Percentiles rank a stretch among this genome's conserved stretches.
Evolutionary conservation across 2,113 vertebrate species (phyloP).

Genomic region (Neogobius melanostomus): DNA sequence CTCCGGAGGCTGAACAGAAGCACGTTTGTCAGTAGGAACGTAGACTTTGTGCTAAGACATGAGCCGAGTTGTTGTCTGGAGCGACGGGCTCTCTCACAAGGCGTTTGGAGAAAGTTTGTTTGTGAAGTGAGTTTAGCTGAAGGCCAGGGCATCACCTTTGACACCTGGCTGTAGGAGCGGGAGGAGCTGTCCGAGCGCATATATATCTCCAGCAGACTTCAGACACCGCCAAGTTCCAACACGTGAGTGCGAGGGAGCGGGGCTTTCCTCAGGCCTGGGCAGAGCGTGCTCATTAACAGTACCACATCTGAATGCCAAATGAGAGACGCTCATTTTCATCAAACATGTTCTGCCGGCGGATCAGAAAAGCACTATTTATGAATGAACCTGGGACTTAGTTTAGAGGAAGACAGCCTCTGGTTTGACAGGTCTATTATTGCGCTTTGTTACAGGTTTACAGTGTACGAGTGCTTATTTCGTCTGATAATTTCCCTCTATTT

Average conservation of each 20-base stretch:
- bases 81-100: conserved; percentile 5
- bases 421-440: conserved; percentile 7
- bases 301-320: conserved; percentile 38
- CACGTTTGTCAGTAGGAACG: too few species aligned
- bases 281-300: conserved; percentile 35
- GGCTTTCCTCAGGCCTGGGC: conserved; percentile 32
- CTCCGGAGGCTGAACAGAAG: too few species aligned
- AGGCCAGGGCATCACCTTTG: conserved; percentile 56
- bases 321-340: conserved; percentile 49
- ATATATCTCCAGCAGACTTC: conserved; percentile 13
- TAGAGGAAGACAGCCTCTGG: conserved; percentile 27
- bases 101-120: conserved; percentile 18
- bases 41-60: neutral
- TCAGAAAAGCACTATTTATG: conserved; percentile 37
- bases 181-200: conserved; percentile 19
- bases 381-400: conserved; percentile 47
- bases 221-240: conserved; percentile 49
- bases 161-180: conserved; percentile 37
- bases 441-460: neutral
- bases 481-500: too few species aligned
- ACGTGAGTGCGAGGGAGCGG: conserved; percentile 33
- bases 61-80: conserved; percentile 13
- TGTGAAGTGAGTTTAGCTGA: conserved; percentile 20
- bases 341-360: conserved; percentile 32
- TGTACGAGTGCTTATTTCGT: neutral